phyloP scores from a whole-genome alignment of 1,140 invertebrate species.

The Dendroctonus ponderosae region DNA sequence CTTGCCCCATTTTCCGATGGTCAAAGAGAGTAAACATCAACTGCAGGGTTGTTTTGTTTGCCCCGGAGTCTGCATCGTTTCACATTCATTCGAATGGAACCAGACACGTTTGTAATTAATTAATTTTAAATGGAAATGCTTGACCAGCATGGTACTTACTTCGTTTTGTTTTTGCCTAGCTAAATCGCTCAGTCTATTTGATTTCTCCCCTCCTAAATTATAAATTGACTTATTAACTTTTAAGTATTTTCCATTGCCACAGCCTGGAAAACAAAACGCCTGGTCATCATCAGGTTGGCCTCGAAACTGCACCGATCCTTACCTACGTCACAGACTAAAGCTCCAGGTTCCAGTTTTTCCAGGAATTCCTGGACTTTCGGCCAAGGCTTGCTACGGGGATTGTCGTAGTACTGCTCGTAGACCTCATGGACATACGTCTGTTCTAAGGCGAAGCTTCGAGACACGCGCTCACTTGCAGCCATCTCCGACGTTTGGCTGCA shows the following conservation, averaged over 20 bases:
- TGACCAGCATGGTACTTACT: constrained; percentile 54
- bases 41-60: neutral
- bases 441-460: constrained; percentile 81
- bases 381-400: constrained; percentile 71
- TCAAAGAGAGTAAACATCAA: neutral
- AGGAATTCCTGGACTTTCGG: constrained; percentile 85
- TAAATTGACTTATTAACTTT: constrained; percentile 81
- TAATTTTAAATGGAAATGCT: neutral
- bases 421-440: constrained; percentile 93
- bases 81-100: neutral
- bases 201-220: constrained; percentile 85
- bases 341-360: constrained; percentile 81
- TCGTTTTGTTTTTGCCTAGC: constrained; percentile 79
- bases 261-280: constrained; percentile 60
- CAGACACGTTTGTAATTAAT: no score
- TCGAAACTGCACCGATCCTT: constrained; percentile 38
- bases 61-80: neutral
- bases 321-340: constrained; percentile 92
- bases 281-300: neutral
- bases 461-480: constrained; percentile 60
- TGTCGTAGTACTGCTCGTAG: constrained; percentile 82
- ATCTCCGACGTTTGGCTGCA: constrained; percentile 35
- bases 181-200: constrained; percentile 72
- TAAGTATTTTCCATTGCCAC: constrained; percentile 91
- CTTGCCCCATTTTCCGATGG: no score